Evolutionary conservation across 2,888 invertebrate species (phyloP).

Genomic region (Chesias legatella): DNA sequence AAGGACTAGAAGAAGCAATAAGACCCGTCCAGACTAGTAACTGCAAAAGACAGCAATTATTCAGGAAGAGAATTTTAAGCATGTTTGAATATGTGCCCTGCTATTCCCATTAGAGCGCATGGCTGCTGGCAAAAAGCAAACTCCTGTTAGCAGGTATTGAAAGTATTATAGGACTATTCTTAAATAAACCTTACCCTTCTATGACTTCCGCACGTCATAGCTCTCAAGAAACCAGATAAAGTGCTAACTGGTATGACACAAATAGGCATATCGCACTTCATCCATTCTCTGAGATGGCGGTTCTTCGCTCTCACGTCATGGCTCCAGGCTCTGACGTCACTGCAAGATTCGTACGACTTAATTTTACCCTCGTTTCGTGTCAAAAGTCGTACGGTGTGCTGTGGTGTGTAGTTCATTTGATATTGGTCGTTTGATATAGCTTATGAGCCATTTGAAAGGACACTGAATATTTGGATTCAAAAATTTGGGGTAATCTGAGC

Average conservation of each 20-base stretch:
- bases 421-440: conserved; percentile 22
- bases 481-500: conserved; percentile 11
- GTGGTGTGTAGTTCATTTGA: conserved; percentile 49
- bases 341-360: conserved; percentile 75
- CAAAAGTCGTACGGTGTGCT: conserved; percentile 39
- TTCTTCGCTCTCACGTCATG: conserved; percentile 52
- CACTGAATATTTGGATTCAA: conserved; percentile 45
- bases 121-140: too few species aligned
- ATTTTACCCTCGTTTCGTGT: conserved; percentile 77
- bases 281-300: conserved; percentile 68
- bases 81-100: too few species aligned
- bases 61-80: too few species aligned
- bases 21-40: too few species aligned
- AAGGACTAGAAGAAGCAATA: too few species aligned
- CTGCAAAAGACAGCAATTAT: too few species aligned
- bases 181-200: conserved; percentile 43
- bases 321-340: conserved; percentile 79
- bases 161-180: too few species aligned
- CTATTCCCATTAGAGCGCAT: too few species aligned
- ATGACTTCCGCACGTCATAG: conserved; percentile 52
- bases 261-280: conserved; percentile 60
- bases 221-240: conserved; percentile 44
- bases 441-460: conserved; percentile 35
- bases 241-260: conserved; percentile 50
- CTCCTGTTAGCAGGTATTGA: too few species aligned